Percentiles rank a stretch among this genome's conserved stretches.
Evolutionary conservation across 1,140 invertebrate genomes (phyloP).

Genomic region (Scaptodrosophila lebanonensis): DNA sequence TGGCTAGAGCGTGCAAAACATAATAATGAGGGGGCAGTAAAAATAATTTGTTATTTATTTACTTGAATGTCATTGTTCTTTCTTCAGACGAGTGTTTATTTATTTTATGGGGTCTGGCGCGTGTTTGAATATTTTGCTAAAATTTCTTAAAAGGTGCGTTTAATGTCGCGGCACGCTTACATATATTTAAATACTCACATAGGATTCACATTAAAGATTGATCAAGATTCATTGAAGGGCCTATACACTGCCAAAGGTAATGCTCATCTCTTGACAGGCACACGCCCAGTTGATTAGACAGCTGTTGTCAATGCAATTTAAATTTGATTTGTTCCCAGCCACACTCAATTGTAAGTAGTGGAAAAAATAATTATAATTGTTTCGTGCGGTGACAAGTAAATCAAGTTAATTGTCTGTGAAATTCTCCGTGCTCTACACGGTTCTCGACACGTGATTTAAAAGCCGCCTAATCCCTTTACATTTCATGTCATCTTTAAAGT

Average conservation of each 20-base stretch:
- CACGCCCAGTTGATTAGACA: constrained; percentile 28
- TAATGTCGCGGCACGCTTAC: constrained; percentile 19
- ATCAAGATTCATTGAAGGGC: no score
- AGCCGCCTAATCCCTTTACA: constrained; percentile 4
- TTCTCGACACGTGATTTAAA: constrained; percentile 35
- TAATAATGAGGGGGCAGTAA: no score
- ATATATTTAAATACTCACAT: no score
- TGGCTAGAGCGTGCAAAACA: no score
- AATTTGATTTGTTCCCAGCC: constrained; percentile 12
- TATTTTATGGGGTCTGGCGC: constrained; percentile 6
- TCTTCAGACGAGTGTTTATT: neutral
- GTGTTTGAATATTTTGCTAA: constrained; percentile 12
- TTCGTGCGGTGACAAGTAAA: constrained; percentile 56
- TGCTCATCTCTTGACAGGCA: constrained; percentile 23
- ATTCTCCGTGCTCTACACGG: constrained; percentile 21
- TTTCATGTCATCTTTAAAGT: no score
- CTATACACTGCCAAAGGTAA: no score
- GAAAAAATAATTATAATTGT: constrained; percentile 56
- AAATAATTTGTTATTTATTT: no score
- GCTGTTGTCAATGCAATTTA: constrained; percentile 40
- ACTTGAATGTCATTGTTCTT: no score
- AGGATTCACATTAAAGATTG: no score
- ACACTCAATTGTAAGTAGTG: no score
- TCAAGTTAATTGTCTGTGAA: constrained; percentile 58
- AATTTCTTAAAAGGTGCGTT: neutral